Evolutionary conservation across 2,888 invertebrate genomes (phyloP).

Genomic region (Papilio protenor): DNA sequence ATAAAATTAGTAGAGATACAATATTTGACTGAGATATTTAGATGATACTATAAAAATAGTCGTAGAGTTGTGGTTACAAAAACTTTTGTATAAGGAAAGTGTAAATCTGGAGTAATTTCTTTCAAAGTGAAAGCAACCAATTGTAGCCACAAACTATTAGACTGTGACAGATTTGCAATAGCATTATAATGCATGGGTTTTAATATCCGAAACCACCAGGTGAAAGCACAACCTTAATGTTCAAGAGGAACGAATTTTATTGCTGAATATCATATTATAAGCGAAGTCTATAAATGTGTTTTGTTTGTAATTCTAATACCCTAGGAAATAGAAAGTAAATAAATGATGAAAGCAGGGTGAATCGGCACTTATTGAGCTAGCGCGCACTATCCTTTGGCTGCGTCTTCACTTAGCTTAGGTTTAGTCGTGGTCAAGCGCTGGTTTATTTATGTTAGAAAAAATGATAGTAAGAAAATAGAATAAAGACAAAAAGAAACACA

Average conservation of each 20-base stretch:
- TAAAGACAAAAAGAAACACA: neutral
- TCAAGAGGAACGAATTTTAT: slow-evolving; percentile 32
- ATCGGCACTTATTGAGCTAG: no score
- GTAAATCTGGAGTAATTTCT: slow-evolving; percentile 50
- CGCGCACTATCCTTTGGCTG: no score
- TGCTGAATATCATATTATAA: neutral
- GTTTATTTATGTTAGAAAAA: no score
- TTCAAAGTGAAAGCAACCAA: slow-evolving; percentile 56
- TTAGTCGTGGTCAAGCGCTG: no score
- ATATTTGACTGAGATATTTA: neutral
- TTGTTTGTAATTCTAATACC: neutral
- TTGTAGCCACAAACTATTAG: slow-evolving; percentile 59
- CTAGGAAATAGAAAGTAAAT: slow-evolving; percentile 2
- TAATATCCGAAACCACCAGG: slow-evolving; percentile 68
- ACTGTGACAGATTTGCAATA: slow-evolving; percentile 66
- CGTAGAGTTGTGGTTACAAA: slow-evolving; percentile 30
- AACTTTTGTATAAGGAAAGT: slow-evolving; percentile 48
- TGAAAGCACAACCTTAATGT: slow-evolving; percentile 58
- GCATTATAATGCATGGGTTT: slow-evolving; percentile 65
- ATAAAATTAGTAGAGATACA: neutral
- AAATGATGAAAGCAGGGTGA: no score
- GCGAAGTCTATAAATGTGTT: neutral
- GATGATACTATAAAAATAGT: neutral
- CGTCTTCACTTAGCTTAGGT: no score
- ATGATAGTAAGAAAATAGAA: neutral